Evolutionary conservation across 2,888 invertebrate genomes (phyloP).

Genomic region (Diarsia rubi): DNA sequence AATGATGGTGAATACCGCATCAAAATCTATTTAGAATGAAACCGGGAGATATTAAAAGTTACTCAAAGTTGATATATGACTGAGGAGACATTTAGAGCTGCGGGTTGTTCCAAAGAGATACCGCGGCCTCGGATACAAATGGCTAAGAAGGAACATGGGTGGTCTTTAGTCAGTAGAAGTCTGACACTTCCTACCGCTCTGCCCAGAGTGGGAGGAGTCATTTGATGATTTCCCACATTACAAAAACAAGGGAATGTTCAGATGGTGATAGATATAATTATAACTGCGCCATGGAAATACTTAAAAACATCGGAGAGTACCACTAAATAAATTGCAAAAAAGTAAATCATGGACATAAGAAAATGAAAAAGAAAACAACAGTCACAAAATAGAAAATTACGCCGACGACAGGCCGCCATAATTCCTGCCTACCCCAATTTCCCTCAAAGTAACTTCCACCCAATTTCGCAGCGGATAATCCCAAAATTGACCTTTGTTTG

Average conservation of each 20-base stretch:
- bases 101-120: too few species aligned
- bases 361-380: neutral
- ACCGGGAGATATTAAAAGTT: neutral
- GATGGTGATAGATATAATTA: neutral
- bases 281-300: neutral
- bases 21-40: neutral
- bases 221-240: too few species aligned
- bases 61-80: neutral
- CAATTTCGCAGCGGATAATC: conserved; percentile 53
- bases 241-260: too few species aligned
- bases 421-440: conserved; percentile 34
- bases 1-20: too few species aligned
- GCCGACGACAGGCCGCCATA: neutral
- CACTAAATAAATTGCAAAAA: neutral
- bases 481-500: conserved; percentile 60
- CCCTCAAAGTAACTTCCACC: conserved; percentile 21
- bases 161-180: too few species aligned
- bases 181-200: too few species aligned
- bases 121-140: too few species aligned
- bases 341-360: neutral
- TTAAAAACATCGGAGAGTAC: neutral
- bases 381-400: conserved; percentile 15
- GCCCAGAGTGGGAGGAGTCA: too few species aligned
- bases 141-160: too few species aligned
- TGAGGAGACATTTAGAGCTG: too few species aligned